Conservation (phyloP, 2,113 vertebrate species). For the Sporophila hypoxantha region DNA sequence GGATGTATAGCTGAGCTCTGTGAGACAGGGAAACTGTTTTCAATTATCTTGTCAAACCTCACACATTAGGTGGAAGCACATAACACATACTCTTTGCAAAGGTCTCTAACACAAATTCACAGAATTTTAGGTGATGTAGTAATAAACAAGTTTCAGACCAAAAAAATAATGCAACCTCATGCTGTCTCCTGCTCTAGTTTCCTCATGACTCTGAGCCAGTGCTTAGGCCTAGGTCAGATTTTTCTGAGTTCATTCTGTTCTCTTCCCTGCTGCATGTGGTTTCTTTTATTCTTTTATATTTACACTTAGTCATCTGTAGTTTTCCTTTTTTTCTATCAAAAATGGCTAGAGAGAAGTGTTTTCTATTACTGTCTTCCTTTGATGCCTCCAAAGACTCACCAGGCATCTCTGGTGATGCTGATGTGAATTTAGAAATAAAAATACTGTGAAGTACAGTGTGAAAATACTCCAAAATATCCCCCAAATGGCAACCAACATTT, state of each 20-base stretch:
- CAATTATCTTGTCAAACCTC: not conserved
- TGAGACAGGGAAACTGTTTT: not conserved
- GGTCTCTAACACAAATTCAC: not conserved
- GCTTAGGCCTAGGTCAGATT: not conserved
- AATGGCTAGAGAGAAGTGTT: not conserved
- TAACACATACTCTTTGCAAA: not conserved
- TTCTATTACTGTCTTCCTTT: not conserved
- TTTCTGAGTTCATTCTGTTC: not conserved
- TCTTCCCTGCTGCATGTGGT: not conserved
- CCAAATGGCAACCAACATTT: not conserved
- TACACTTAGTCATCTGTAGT: not conserved
- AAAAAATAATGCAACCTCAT: not conserved
- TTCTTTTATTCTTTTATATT: not conserved
- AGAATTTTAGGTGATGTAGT: not conserved
- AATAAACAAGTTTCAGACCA: not conserved
- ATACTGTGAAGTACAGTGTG: not conserved
- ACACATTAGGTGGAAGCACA: not conserved
- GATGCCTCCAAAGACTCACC: not conserved
- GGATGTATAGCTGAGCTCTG: not conserved
- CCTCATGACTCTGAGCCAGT: not conserved
- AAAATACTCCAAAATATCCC: not conserved
- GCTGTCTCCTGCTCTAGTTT: not conserved
- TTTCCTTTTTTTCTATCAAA: not conserved
- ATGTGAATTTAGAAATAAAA: slow-evolving; percentile 1
- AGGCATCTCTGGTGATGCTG: not conserved